Base-by-base conservation (phyloP, 2,113 vertebrate genomes). In the Gopherus flavomarginatus region DNA sequence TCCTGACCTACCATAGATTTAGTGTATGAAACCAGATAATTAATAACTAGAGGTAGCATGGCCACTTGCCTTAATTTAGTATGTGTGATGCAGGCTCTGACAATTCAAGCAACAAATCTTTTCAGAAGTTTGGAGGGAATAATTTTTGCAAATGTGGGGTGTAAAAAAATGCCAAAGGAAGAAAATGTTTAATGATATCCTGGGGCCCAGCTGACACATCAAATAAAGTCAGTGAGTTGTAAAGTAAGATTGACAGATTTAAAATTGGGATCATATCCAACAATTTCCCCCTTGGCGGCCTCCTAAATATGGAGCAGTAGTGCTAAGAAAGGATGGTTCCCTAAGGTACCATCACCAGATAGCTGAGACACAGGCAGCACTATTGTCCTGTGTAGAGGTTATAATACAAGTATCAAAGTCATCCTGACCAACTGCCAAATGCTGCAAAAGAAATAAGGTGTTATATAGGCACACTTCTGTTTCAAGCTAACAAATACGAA, bases 101-200 rank as follows among this genome's bases (percentile, higher is more conserved):
- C 22, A 88, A 35, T 89, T 81, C 8, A 82, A 47, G 77, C 35
- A 92, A 75, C 4, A 57, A 12, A 56, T 7, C 1, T 85, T 92
- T 94, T 22, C 35, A 88, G 81, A 91, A 69, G 9, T 91, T 85
- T 83, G 53, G 56, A 94, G 17, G 16, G 35, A 92, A 83, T 83
- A 0, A 50, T 78, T 88, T 94, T 59, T 91, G 21, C 27, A 79
- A 93, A 91, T 27, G 44, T 87, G 44, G 9, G 59, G 38, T 93
- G 35, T 95, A 83, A 95, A 90, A 90, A 59, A 50, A 79, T 53
- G 89, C 50, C 19, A 57, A 87, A 83, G 22, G 44, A 5, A 95
- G 11, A 85, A 17, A 53, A 27, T 47, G 35, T 93, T 91, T 92
- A 89, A 88, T 88, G n/a, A 92, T 62, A 88, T 10, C 17, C 3